Base-by-base conservation (phyloP, 2,797 vertebrate species). In the Rhodeus uyekii region DNA sequence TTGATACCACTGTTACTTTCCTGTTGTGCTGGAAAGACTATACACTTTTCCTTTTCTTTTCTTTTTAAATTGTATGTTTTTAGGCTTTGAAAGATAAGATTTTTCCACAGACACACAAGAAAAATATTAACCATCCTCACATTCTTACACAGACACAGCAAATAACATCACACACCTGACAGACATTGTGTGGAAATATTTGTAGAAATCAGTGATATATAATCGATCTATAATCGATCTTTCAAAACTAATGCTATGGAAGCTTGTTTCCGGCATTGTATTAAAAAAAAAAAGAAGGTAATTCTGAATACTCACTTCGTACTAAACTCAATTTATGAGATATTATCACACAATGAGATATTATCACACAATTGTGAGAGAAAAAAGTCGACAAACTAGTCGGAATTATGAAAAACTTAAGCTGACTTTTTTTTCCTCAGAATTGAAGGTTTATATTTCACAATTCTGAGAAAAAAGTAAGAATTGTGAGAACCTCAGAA, bases 111-210 rank as follows among this genome's bases (percentile, higher is more conserved):
- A 14, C 22, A 12, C 6, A 3, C 19, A 53, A 74, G 72, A 55
- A 58, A 74, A 74, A 39, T 55, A 60, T 75, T 75, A 75, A 75
- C 73, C 4, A 29, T 22, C 14, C n/a, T 53, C 71, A 55, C 12
- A 73, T 12, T 16, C 67, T 1, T 13, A 16, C 14, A 29, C 8
- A 72, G 4, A 44, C 67, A 29, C 8, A 22, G 19, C 5, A 34
- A 19, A 5, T 38, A 53, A 38, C 29, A 34, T 36, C 18, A 16
- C 29, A 53, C 53, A 60, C 18, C 16, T 6, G 24, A 24, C 2
- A 10, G 19, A 60, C 4, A 60, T 75, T 36, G 7, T 27, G 36
- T 24, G 22, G 18, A 61, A 63, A 44, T 48, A 8, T 18, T 34
- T 64, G 34, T 67, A 13, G 16, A 36, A 6, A 34, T 44, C 22